phyloP scores from a whole-genome alignment of 2,888 invertebrate species.

The Protonemura montana region DNA sequence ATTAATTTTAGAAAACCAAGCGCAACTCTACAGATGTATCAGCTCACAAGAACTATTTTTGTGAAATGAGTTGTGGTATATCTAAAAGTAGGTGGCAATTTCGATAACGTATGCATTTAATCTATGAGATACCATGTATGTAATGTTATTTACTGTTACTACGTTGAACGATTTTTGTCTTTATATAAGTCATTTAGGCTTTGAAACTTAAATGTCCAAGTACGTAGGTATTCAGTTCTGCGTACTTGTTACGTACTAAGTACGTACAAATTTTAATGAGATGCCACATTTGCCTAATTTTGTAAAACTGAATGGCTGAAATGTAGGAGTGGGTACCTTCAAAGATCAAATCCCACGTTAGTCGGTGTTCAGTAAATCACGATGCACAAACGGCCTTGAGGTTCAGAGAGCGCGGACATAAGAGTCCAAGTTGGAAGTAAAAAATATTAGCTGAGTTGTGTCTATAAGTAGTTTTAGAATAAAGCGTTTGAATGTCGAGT shows the following conservation, averaged over 20 bases:
- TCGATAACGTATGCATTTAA: background rate
- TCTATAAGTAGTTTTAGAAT: background rate
- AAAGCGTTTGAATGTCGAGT: background rate
- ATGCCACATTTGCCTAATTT: conserved; percentile 12
- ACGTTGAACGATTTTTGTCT: background rate
- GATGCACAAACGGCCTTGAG: background rate
- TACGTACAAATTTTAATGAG: background rate
- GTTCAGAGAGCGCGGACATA: no score
- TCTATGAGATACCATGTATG: background rate
- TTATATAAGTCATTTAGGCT: background rate
- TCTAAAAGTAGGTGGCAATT: background rate
- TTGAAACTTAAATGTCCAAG: background rate
- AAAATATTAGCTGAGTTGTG: background rate
- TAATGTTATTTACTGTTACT: conserved; percentile 7
- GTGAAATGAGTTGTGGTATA: background rate
- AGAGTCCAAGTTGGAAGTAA: no score
- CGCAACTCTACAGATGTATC: background rate
- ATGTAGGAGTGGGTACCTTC: background rate
- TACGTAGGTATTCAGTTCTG: background rate
- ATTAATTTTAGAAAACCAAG: background rate
- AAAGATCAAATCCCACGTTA: background rate
- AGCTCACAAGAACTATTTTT: background rate
- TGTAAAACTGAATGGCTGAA: background rate
- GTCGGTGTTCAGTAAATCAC: background rate
- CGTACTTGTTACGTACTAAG: conserved; percentile 4